Evolutionary conservation across 2,113 vertebrate genomes (phyloP), one percentile per base, ranked within the genome.

Genomic region (Sorex araneus): DNA sequence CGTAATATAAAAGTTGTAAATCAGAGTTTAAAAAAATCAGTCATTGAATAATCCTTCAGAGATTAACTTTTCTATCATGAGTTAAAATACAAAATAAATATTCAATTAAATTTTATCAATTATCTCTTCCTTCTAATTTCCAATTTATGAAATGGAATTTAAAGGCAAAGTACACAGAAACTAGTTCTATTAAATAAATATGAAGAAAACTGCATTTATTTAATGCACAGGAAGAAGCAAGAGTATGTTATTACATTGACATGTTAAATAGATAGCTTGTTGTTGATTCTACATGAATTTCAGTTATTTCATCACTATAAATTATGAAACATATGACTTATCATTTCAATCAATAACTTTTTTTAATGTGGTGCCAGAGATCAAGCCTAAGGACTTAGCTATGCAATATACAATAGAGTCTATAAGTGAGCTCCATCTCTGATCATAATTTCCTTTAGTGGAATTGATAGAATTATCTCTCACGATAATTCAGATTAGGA

Each of bases 31-130:
- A 90, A 70, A 70, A 76, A 78, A 1, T 6, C 43, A 90, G 13
- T 85, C 15, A 32, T 34, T 78, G 21, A 89, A 18, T 30, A 34
- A 66, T 82, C 89, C 19, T 86, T 91, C 6, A 83, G 27, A 32
- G 12, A 79, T 54, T 71, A 4, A 83, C 25, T 90, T 12, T 66
- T 23, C 7, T 66, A 28, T 27, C 27, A 66, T 30, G 28, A 27
- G 28, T 66, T 66, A 30, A 30, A 28, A 66, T 66, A 66, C 8
- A 28, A 10, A 8, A 30, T 66, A 66, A 66, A 11, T 28, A 66
- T 66, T 66, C 10, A 28, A 60, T 66, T 28, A 66, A 66, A 66
- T 30, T 66, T 4, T 4, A 66, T 4, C 27, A 66, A 66, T 66
- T 11, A 28, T 6, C 3, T 66, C 10, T 66, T 11, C 28, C 10